Base-by-base conservation (phyloP, 2,888 invertebrate genomes). In the Therioaphis trifolii region DNA sequence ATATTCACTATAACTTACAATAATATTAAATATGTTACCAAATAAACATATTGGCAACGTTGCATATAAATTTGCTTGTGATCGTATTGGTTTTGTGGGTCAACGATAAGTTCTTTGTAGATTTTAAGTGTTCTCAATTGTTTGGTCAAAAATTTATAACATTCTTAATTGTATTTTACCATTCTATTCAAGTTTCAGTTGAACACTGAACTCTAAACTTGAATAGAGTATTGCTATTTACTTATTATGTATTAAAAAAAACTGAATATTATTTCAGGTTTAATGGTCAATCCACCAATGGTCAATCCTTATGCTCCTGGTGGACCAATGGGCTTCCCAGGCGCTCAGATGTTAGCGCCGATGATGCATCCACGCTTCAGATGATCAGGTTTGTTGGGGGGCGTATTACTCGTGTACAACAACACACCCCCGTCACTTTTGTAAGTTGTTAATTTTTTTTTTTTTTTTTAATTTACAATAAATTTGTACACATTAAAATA, bases 341-440 rank as follows among this genome's bases (percentile, higher is more conserved):
- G 90, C 86, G 90, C 88, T 86, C 90, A 89, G 85, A 89, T 90
- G 89, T 88, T 90, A 88, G 90, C 92, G 87, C 91, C 91, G 86
- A 91, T 93, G 91, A 94, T 95, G 94, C 94, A 94, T 90, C 95
- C 95, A 87, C 93, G 95, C 90, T 95, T 92, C 92, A 94, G 95
- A 92, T 95, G 95, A 94, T 93, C 93, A 90, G 91, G 92, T 88
- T 89, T 90, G 85, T 88, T 89, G 88, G 90, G 89, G 89, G 90
- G 90, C 88, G 89, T 90, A 89, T 90, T 90, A 88, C 91, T 90
- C 88, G 89, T 91, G 86, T 91, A 91, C 90, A 82, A 82, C 82
- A 82, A 72, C 72, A 72, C 82, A 35, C 82, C 82, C 72, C 72
- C 82, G 49, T 63, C 72, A 63, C 72, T 82, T 72, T 82, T 72